Base-by-base conservation (phyloP, 2,797 vertebrate genomes). In the Hapalemur alaotrensis region DNA sequence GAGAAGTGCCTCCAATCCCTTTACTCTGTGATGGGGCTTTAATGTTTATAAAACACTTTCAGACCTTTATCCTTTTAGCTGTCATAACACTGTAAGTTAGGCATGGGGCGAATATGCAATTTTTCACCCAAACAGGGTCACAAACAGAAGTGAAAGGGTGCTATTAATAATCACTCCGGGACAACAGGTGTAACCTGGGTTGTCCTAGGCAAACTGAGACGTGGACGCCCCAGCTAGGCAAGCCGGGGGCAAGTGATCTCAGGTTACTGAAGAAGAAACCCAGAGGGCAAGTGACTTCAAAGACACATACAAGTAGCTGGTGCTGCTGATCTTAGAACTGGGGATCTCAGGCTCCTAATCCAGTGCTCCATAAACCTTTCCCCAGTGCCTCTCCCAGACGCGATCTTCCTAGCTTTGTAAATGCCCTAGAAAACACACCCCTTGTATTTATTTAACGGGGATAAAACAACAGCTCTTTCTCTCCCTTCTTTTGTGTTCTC, bases 111-210 rank as follows among this genome's bases (percentile, higher is more conserved):
- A 89, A 52, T 70, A 65, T 65, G 14, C 59, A 38, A 95, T 92
- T 69, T 52, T 59, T 93, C 78, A 65, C 72, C 69, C 95, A 86
- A 85, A 83, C 52, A n/a, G 72, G 30, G 73, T 95, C 94, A 81
- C 82, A 82, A 72, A 57, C 83, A 80, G 88, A 91, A 93, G 79
- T 92, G 69, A 94, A 82, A 91, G 57, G 57, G 52, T 91, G 94
- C 94, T 95, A 89, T 96, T 89, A 95, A 96, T 95, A 97, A 75
- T 87, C 92, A 72, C 0, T 0, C 59, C 23, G 59, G 80, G 35
- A 78, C 75, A 91, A 87, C 91, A 93, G 94, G 91, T 93, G 65
- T 46, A 72, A 57, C 78, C 52, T 48, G 48, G 89, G 46, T 85
- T 61, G 41, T 92, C 15, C 78, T 57, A 22, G 95, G 82, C 79